Conservation (phyloP, 2,797 vertebrate species). For the Rhinatrema bivittatum region DNA sequence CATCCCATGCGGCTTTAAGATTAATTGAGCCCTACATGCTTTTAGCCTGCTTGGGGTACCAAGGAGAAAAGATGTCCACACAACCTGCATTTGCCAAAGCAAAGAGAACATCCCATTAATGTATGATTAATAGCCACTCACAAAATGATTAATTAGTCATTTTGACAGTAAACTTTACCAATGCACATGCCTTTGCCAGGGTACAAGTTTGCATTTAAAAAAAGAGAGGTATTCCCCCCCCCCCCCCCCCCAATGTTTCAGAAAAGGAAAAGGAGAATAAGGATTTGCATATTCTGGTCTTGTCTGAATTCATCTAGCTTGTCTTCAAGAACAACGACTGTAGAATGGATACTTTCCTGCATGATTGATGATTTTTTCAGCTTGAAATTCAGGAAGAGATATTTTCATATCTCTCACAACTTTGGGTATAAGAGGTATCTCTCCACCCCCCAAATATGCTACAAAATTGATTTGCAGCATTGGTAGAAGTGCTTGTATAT, state of each 20-base stretch:
- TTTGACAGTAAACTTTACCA: constrained; percentile 69
- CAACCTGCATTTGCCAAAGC: constrained; percentile 54
- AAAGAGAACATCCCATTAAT: constrained; percentile 77
- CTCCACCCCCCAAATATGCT: constrained; percentile 65
- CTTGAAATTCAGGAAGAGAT: constrained; percentile 65
- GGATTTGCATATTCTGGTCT: constrained; percentile 81
- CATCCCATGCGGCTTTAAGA: constrained; percentile 45
- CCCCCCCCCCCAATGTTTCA: constrained; percentile 9
- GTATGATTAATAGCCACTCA: constrained; percentile 73
- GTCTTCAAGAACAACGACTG: constrained; percentile 58
- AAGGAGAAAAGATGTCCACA: constrained; percentile 47
- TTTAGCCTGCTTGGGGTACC: constrained; percentile 50
- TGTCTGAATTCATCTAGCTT: constrained; percentile 69
- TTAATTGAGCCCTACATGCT: constrained; percentile 68
- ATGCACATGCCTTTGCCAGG: constrained; percentile 45
- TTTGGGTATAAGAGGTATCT: constrained; percentile 69
- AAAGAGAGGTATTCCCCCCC: constrained; percentile 1
- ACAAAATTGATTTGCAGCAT: constrained; percentile 76
- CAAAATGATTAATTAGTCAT: constrained; percentile 80
- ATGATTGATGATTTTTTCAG: constrained; percentile 86
- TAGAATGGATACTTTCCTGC: constrained; percentile 64
- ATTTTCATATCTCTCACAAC: constrained; percentile 43
- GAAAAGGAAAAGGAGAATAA: constrained; percentile 9
- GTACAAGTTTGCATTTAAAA: constrained; percentile 55
- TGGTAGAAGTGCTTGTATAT: constrained; percentile 75